phyloP scores from a whole-genome alignment of 1,140 invertebrate species.

The Sarcophaga bullata region DNA sequence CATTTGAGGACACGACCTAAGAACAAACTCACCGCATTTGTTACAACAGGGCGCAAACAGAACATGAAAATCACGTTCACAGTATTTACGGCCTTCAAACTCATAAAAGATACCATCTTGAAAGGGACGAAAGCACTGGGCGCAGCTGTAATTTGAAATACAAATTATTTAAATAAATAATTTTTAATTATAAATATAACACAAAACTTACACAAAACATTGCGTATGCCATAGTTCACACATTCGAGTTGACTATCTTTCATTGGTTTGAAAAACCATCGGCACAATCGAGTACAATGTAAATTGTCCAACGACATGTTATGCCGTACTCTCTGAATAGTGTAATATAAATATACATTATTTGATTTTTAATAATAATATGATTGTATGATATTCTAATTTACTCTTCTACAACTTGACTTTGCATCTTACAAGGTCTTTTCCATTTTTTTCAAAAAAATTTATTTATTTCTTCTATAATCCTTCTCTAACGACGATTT shows the following conservation, averaged over 20 bases:
- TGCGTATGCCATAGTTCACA: constrained; percentile 98
- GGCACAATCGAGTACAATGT: constrained; percentile 92
- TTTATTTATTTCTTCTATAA: neutral
- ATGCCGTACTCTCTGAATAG: constrained; percentile 58
- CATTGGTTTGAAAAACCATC: constrained; percentile 93
- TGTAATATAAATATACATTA: neutral
- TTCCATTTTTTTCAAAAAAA: neutral
- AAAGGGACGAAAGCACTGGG: constrained; percentile 98
- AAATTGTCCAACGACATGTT: constrained; percentile 87
- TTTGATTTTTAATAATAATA: too few species aligned
- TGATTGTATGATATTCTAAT: neutral
- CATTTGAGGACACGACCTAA: constrained; percentile 98
- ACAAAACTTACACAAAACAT: constrained; percentile 96
- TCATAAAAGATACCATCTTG: constrained; percentile 99
- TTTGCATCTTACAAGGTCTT: neutral
- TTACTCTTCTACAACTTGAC: neutral
- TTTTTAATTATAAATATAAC: neutral
- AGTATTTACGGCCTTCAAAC: constrained; percentile 99
- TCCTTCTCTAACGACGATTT: constrained; percentile 30
- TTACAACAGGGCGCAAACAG: constrained; percentile 98
- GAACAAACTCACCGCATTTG: constrained; percentile 96
- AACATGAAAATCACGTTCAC: constrained; percentile 99
- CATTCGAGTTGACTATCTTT: constrained; percentile 99
- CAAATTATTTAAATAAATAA: neutral
- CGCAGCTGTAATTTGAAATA: constrained; percentile 78